These are phyloP conservation scores for Neoscelio sp. DNA, from an alignment of 2,888 invertebrate genomes.

Conservation along the genomic window DNA sequence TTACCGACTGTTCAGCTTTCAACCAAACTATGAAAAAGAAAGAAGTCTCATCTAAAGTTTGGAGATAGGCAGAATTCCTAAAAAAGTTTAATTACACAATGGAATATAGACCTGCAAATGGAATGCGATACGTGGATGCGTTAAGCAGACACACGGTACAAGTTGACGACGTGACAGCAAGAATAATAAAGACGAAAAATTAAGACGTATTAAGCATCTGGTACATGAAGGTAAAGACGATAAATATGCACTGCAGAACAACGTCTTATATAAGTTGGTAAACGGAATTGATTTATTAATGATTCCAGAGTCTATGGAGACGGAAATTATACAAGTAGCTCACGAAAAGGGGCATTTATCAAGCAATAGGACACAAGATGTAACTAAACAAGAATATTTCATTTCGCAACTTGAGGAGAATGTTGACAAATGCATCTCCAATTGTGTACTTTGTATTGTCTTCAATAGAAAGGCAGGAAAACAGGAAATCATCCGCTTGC, in stretches of 20 bases:
- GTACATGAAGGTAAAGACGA: not conserved
- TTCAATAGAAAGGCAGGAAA: slow-evolving; percentile 27
- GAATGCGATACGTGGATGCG: slow-evolving; percentile 48
- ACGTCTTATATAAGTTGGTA: slow-evolving; percentile 13
- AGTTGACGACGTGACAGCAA: too few relatives aligned
- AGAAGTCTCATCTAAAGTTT: too few relatives aligned
- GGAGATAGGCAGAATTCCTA: too few relatives aligned
- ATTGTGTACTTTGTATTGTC: slow-evolving; percentile 35
- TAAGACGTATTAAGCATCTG: not conserved
- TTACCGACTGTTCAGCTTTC: too few relatives aligned
- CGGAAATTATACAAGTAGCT: slow-evolving; percentile 11
- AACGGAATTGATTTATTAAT: slow-evolving; percentile 21
- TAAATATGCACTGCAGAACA: not conserved
- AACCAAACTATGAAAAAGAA: slow-evolving; percentile 31
- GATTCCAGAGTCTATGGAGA: slow-evolving; percentile 19
- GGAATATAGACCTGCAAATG: too few relatives aligned
- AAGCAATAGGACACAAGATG: slow-evolving; percentile 6
- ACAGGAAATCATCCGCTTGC: slow-evolving; percentile 25
- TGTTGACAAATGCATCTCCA: slow-evolving; percentile 26
- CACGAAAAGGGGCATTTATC: slow-evolving; percentile 46
- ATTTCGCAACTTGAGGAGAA: slow-evolving; percentile 24
- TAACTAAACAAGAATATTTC: slow-evolving; percentile 26
- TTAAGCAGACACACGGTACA: slow-evolving; percentile 15
- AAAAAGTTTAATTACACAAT: too few relatives aligned
- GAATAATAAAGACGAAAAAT: slow-evolving; percentile 6